phyloP scores from a whole-genome alignment of 2,888 invertebrate species.

The Synanthedon myopaeformis region DNA sequence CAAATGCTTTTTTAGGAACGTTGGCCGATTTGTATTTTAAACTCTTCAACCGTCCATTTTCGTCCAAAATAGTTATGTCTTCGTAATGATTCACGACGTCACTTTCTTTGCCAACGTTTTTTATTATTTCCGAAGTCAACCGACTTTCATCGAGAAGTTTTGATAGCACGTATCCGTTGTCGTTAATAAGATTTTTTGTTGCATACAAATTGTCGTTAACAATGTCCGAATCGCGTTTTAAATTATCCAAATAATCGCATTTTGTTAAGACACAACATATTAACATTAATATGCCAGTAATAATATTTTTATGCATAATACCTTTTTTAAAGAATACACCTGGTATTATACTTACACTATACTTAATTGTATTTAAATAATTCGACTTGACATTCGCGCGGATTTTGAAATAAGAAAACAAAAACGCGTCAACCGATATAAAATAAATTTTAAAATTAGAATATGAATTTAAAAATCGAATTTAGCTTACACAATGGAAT shows the following conservation, averaged over 20 bases:
- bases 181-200: constrained; percentile 29
- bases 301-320: not conserved
- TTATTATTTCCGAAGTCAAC: constrained; percentile 30
- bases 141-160: constrained; percentile 32
- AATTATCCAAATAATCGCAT: not conserved
- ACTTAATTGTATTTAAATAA: too few species aligned
- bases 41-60: constrained; percentile 42
- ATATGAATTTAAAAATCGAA: not conserved
- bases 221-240: constrained; percentile 15
- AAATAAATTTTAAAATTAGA: not conserved
- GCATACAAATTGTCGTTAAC: constrained; percentile 29
- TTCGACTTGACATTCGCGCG: not conserved
- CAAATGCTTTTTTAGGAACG: constrained; percentile 9
- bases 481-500: not conserved
- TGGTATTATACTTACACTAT: too few species aligned
- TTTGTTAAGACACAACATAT: not conserved
- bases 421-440: not conserved
- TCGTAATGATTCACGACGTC: constrained; percentile 43
- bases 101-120: constrained; percentile 22
- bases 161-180: constrained; percentile 20
- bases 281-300: not conserved
- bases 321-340: too few species aligned
- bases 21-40: constrained; percentile 43
- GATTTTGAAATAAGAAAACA: not conserved
- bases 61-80: constrained; percentile 48